Conservation (phyloP, 2,113 vertebrate species). For the Opisthocomus hoazin region DNA sequence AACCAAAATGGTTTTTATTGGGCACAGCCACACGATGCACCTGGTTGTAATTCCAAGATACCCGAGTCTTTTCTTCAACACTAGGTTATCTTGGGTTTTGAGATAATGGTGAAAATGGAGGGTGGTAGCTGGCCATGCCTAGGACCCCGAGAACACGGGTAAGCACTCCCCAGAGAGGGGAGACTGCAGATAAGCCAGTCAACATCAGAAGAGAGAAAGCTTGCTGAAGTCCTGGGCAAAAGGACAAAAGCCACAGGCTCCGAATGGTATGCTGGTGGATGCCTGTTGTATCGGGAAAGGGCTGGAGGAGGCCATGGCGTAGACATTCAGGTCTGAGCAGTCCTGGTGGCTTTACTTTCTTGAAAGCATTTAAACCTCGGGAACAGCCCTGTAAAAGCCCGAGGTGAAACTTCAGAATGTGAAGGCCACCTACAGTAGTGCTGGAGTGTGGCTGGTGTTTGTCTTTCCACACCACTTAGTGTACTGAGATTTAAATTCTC, state of each 20-base stretch:
- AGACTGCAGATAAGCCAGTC: neutral
- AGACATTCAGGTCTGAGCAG: neutral
- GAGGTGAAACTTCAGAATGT: neutral
- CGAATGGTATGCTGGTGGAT: neutral
- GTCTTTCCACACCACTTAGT: neutral
- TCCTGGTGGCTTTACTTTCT: neutral
- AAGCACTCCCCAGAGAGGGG: neutral
- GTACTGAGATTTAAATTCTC: neutral
- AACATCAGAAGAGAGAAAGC: neutral
- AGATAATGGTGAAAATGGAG: neutral
- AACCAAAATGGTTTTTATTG: neutral
- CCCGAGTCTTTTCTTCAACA: neutral
- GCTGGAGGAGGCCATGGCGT: neutral
- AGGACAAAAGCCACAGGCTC: neutral
- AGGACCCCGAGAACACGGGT: accelerated
- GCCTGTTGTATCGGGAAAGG: neutral
- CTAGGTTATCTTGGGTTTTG: neutral
- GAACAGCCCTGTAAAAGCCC: neutral
- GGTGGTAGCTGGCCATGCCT: neutral
- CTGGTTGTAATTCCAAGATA: neutral
- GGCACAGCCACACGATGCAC: neutral
- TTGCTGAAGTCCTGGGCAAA: neutral
- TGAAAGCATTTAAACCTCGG: neutral
- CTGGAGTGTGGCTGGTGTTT: neutral
- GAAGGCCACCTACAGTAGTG: neutral